These are phyloP conservation scores for Turritopsis rubra DNA, from an alignment of 30 jellyfish, hydroid and myxozoan species.

Conservation along the genomic window DNA sequence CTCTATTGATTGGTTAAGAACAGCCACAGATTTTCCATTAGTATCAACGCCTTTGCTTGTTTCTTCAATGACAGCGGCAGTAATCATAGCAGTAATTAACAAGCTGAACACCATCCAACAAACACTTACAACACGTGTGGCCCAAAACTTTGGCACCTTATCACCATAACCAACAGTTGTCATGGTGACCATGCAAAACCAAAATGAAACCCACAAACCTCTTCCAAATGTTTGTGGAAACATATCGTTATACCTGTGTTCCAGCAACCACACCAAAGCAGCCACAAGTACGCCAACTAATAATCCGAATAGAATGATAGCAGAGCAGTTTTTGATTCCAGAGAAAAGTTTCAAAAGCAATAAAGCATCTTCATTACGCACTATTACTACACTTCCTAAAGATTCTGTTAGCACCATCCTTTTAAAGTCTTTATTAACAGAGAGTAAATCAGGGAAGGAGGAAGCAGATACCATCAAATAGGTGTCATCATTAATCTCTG, in stretches of 20 bases:
- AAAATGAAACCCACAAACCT: constrained; percentile 19
- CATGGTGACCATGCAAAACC: constrained; percentile 23
- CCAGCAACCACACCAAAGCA: constrained; percentile 12
- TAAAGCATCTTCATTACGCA: constrained; percentile 2
- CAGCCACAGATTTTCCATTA: neutral
- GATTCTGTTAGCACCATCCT: neutral
- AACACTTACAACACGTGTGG: neutral
- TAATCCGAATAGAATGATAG: neutral
- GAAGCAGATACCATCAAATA: neutral
- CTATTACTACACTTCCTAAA: neutral
- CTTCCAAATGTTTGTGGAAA: constrained; percentile 15
- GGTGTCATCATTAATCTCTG: neutral
- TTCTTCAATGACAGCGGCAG: neutral
- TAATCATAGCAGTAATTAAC: neutral
- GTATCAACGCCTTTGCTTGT: neutral
- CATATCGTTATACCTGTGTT: neutral
- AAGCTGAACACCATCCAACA: constrained; percentile 10
- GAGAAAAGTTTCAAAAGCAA: neutral
- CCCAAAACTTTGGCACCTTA: constrained; percentile 16
- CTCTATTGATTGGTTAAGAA: neutral
- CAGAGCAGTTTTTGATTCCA: constrained; percentile 7
- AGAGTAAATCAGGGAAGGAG: neutral
- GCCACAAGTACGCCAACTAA: neutral
- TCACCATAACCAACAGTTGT: constrained; percentile 25
- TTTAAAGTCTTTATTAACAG: neutral